Base-by-base conservation (phyloP, 2,797 vertebrate species). In the Notoglanidium macrostoma region DNA sequence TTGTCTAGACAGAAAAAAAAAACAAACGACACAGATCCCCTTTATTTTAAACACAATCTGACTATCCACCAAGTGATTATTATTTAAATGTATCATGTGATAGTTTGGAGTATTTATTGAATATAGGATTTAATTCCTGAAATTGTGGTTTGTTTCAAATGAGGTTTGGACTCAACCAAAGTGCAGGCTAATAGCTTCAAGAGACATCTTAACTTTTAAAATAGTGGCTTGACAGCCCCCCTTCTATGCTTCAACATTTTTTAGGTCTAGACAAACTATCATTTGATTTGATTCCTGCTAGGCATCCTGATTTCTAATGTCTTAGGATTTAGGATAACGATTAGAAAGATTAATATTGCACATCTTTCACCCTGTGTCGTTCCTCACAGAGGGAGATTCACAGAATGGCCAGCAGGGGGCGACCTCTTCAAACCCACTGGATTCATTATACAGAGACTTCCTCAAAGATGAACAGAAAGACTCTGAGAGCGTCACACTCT, bases 381-480 rank as follows among this genome's bases (percentile, higher is more conserved):
- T 54, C 35, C 84, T 90, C 91, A 85, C 92, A 98, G 97, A 96
- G 93, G 96, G 96, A 92, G 92, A 95, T 23, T 84, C 89, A 0
- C 89, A 88, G 51, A 86, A 90, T 4, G 79, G 29, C 91, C 94
- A 93, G 87, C 93, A 93, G 91, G 92, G 92, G 92, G 87, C 87
- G 46, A 63, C 91, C 0, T 88, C 92, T 21, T 86, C 95, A 65
- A 94, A 95, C 90, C 93, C 96, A 5, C 92, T 98, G 93, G 96
- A 97, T 84, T 93, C 91, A 0, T 94, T 98, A 79, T 98, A 97
- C 90, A 96, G 94, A 92, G 96, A 98, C 46, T 89, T 97, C 61
- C 93, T 98, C 79, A 90, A 89, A 65, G 93, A 94, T 84, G 86
- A 89, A 5, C 88, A 63, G 74, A 89, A 63, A 90, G 79, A 89